These are phyloP conservation scores for Lepidurus arcticus DNA, from an alignment of 1,140 invertebrate genomes.

Conservation along the genomic window DNA sequence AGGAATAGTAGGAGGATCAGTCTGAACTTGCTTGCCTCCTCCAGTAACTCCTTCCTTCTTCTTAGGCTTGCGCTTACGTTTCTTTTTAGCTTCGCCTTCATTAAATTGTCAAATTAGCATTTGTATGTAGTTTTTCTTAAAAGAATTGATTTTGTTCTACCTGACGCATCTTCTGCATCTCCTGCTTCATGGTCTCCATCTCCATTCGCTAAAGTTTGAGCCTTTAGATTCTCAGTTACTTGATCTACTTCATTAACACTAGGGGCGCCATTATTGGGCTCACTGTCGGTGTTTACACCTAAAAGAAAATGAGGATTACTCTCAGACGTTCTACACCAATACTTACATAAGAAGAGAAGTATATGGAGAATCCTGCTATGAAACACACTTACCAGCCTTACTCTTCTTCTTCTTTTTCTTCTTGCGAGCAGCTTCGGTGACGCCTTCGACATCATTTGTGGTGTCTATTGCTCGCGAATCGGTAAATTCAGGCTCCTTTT, in stretches of 20 bases:
- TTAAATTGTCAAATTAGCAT: constrained; percentile 11
- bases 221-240: neutral
- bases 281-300: neutral
- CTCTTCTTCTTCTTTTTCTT: constrained; percentile 22
- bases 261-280: neutral
- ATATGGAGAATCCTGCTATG: neutral
- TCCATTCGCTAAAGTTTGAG: constrained; percentile 42
- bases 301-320: neutral
- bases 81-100: constrained; percentile 50
- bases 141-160: constrained; percentile 36
- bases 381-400: neutral
- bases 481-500: constrained; percentile 7
- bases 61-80: constrained; percentile 57
- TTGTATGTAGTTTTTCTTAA: neutral
- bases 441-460: neutral
- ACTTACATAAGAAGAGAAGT: too few species aligned
- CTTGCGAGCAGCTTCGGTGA: neutral
- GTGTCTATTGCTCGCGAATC: neutral
- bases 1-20: constrained; percentile 77
- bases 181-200: constrained; percentile 68
- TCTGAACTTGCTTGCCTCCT: constrained; percentile 54
- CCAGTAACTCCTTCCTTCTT: constrained; percentile 48
- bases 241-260: neutral
- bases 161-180: constrained; percentile 64
- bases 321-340: too few species aligned